These are phyloP conservation scores for Potorous gilbertii DNA, from an alignment of 2,797 vertebrate genomes.

Conservation along the genomic window DNA sequence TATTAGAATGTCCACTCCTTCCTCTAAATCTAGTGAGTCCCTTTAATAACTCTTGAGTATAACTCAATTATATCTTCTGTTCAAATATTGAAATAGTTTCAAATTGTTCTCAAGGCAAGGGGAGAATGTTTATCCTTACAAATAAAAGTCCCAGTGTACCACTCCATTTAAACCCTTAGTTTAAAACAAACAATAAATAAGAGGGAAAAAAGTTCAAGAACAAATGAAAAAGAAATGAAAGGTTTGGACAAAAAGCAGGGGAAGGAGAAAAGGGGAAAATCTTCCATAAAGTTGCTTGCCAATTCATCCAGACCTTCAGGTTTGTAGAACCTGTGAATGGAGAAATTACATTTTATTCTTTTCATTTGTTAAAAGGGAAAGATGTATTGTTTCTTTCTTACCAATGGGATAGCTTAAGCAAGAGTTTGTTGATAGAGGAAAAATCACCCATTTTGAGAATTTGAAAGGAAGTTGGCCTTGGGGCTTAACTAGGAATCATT, in stretches of 20 bases:
- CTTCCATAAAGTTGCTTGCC: neutral
- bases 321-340: neutral
- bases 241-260: neutral
- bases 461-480: neutral
- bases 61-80: neutral
- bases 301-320: neutral
- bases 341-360: neutral
- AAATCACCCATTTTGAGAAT: neutral
- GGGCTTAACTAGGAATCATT: neutral
- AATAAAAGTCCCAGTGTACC: neutral
- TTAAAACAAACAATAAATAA: neutral
- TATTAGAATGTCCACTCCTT: neutral
- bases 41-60: neutral
- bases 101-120: neutral
- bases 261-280: no score
- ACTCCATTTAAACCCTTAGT: no score
- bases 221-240: neutral
- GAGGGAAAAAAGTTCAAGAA: neutral
- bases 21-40: neutral
- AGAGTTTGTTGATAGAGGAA: neutral
- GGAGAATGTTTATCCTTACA: neutral
- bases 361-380: neutral
- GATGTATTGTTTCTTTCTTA: neutral
- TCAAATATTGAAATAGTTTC: neutral
- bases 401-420: neutral